phyloP scores from a whole-genome alignment of 2,797 vertebrate species.

The Sebastiscus tertius region DNA sequence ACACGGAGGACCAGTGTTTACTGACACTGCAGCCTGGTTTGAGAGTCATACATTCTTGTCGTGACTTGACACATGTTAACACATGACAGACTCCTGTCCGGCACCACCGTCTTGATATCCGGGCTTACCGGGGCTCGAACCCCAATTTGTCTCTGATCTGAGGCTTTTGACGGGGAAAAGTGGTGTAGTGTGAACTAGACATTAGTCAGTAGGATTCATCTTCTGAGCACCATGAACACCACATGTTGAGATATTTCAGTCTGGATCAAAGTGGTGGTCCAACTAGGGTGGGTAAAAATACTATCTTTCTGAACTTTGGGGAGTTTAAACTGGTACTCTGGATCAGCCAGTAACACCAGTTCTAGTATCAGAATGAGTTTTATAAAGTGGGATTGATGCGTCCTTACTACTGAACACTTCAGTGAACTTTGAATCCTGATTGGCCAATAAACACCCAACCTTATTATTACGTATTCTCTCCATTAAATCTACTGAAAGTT shows the following conservation, averaged over 20 bases:
- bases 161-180: too few relatives aligned
- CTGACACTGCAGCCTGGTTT: fast-evolving
- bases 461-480: neutral
- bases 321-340: neutral
- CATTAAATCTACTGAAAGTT: neutral
- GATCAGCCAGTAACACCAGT: neutral
- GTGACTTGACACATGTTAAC: too few relatives aligned
- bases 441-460: neutral
- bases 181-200: too few relatives aligned
- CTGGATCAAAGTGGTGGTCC: too few relatives aligned
- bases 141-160: too few relatives aligned
- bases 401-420: neutral
- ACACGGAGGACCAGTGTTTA: neutral
- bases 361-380: neutral
- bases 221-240: too few relatives aligned
- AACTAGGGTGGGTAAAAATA: neutral
- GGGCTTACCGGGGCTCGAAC: too few relatives aligned
- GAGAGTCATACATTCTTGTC: too few relatives aligned
- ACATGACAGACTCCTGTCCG: too few relatives aligned
- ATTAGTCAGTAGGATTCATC: too few relatives aligned
- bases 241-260: too few relatives aligned
- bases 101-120: too few relatives aligned
- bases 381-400: neutral
- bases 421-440: neutral
- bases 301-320: neutral